phyloP scores from a whole-genome alignment of 2,113 vertebrate species.

The Rhabdomys dilectus region DNA sequence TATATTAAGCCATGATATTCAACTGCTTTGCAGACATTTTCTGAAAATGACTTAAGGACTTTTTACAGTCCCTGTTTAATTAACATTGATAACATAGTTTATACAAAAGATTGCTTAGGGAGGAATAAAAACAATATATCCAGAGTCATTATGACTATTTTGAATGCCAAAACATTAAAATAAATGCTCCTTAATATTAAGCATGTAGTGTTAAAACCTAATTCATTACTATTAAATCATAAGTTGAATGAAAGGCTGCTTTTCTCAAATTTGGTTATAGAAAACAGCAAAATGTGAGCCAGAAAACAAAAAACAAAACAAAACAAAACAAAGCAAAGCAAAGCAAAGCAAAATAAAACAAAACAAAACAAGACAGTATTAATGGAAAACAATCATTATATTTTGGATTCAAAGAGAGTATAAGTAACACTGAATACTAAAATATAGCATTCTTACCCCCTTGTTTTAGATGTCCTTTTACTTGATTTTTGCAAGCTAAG shows the following conservation, averaged over 20 bases:
- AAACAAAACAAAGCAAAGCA: neutral
- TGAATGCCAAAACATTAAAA: conserved; percentile 77
- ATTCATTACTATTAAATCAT: conserved; percentile 56
- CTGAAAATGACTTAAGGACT: conserved; percentile 79
- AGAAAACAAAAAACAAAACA: neutral
- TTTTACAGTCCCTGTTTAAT: conserved; percentile 80
- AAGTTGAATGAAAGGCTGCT: conserved; percentile 1
- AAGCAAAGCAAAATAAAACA: too few species aligned
- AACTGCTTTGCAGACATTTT: conserved; percentile 65
- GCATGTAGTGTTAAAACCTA: conserved; percentile 63
- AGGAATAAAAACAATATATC: conserved; percentile 80
- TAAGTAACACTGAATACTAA: conserved; percentile 69
- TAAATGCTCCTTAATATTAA: conserved; percentile 71
- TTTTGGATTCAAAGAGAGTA: neutral
- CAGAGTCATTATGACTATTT: conserved; percentile 64
- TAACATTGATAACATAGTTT: conserved; percentile 75
- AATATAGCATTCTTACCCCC: conserved; percentile 24
- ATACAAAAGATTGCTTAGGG: conserved; percentile 72
- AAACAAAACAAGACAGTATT: neutral
- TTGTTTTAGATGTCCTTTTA: conserved; percentile 75
- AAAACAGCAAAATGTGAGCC: neutral
- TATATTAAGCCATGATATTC: conserved; percentile 56
- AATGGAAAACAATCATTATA: conserved; percentile 23
- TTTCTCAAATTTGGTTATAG: neutral
- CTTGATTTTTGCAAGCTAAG: conserved; percentile 73